phyloP scores from a whole-genome alignment of 2,797 vertebrate genomes.

The Chelidonichthys spinosus region DNA sequence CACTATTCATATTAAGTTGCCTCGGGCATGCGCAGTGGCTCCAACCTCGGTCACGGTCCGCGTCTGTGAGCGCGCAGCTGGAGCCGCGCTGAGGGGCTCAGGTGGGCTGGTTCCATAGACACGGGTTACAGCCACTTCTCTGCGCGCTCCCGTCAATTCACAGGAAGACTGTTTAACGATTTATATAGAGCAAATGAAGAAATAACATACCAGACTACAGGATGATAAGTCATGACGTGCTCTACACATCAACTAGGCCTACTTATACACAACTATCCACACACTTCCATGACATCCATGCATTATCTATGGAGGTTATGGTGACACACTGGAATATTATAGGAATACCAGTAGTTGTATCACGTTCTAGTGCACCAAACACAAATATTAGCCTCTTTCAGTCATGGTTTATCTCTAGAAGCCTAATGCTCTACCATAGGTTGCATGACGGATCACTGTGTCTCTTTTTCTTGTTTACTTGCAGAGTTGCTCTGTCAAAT shows the following conservation, averaged over 20 bases:
- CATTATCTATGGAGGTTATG: too few relatives aligned
- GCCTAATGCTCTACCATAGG: slow-evolving; percentile 8
- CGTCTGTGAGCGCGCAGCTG: slow-evolving; percentile 5
- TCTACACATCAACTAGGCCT: too few relatives aligned
- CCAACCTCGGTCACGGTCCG: background rate
- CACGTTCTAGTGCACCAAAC: background rate
- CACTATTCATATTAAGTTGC: slow-evolving; percentile 46
- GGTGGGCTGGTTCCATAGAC: slow-evolving; percentile 30
- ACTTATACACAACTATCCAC: background rate
- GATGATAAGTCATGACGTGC: too few relatives aligned
- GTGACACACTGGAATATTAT: background rate
- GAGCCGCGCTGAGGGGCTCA: slow-evolving; percentile 29
- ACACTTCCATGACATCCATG: background rate
- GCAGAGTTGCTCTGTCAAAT: slow-evolving; percentile 36
- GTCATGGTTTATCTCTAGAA: background rate
- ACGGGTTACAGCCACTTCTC: background rate
- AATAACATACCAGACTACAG: background rate
- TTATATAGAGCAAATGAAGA: background rate
- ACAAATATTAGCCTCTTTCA: background rate
- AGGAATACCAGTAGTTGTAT: background rate
- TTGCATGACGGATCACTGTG: slow-evolving; percentile 2
- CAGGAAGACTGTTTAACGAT: background rate
- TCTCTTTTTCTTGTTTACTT: slow-evolving; percentile 61
- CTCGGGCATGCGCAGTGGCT: slow-evolving; percentile 74
- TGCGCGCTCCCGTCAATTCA: background rate